These are phyloP conservation scores for Epicauta chinensis DNA, from an alignment of 1,140 invertebrate genomes.

Conservation along the genomic window DNA sequence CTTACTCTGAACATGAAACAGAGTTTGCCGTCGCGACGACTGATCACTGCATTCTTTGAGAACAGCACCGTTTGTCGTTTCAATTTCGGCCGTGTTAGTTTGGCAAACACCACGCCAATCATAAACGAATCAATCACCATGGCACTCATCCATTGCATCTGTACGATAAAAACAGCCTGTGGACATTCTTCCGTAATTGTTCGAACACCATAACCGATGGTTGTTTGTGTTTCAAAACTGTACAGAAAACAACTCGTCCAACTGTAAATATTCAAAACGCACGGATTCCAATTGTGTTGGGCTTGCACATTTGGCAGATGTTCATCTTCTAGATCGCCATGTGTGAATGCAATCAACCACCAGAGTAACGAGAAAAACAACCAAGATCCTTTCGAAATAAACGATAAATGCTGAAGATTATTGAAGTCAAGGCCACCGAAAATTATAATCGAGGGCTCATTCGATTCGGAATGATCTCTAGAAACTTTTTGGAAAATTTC, in stretches of 20 bases:
- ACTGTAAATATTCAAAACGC: conserved; percentile 68
- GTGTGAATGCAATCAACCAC: conserved; percentile 82
- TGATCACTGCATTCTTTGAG: conserved; percentile 80
- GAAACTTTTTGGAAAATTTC: no score
- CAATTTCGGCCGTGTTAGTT: conserved; percentile 81
- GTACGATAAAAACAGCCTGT: conserved; percentile 86
- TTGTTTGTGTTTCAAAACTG: conserved; percentile 82
- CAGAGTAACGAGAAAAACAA: neutral
- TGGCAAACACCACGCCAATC: conserved; percentile 83
- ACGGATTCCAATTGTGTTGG: conserved; percentile 68
- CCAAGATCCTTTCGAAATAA: neutral
- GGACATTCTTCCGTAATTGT: conserved; percentile 86
- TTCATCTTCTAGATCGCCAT: conserved; percentile 78
- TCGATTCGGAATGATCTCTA: no score
- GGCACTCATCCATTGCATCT: conserved; percentile 73
- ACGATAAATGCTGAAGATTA: no score
- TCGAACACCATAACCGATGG: conserved; percentile 70
- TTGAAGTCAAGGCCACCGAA: no score
- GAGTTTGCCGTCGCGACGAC: conserved; percentile 75
- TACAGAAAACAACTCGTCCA: conserved; percentile 86
- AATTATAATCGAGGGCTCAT: no score
- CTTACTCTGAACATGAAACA: conserved; percentile 92
- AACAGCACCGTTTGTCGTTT: conserved; percentile 85
- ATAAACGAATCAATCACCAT: conserved; percentile 75
- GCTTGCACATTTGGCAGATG: conserved; percentile 60